Percentiles rank a stretch among this genome's conserved stretches.
Evolutionary conservation across 1,140 invertebrate genomes (phyloP).

Genomic region (Probaryconus sp.): DNA sequence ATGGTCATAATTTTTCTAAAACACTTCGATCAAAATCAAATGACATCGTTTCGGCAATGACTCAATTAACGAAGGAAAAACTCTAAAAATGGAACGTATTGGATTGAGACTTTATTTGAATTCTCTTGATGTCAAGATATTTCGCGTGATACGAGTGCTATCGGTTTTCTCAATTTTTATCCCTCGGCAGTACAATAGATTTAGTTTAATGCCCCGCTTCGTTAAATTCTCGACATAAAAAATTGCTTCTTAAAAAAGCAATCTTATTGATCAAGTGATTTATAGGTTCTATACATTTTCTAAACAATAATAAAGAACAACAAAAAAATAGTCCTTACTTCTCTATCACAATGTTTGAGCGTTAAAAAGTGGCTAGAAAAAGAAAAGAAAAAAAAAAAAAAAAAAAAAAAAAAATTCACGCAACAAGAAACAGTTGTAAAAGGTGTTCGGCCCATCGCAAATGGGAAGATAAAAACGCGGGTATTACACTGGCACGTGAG

Average conservation of each 20-base stretch:
- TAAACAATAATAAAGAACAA: too few relatives aligned
- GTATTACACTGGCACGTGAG: conserved; percentile 4
- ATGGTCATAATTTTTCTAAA: neutral
- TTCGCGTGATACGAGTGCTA: conserved; percentile 7
- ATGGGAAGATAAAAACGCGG: conserved; percentile 9
- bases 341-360: too few relatives aligned
- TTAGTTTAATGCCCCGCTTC: too few relatives aligned
- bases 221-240: too few relatives aligned
- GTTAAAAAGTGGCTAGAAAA: neutral
- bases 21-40: neutral
- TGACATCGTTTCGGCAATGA: conserved; percentile 3
- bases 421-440: too few relatives aligned
- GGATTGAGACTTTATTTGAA: conserved; percentile 16
- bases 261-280: too few relatives aligned
- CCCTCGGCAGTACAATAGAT: too few relatives aligned
- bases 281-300: too few relatives aligned
- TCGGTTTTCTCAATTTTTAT: conserved; percentile 31
- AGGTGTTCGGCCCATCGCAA: neutral
- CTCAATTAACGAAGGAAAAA: conserved; percentile 13
- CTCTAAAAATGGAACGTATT: neutral
- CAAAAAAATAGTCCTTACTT: too few relatives aligned
- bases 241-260: too few relatives aligned
- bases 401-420: too few relatives aligned
- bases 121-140: conserved; percentile 7
- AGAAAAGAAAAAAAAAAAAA: neutral